phyloP scores from a whole-genome alignment of 2,888 invertebrate genomes.

The Glaucopsyche alexis region DNA sequence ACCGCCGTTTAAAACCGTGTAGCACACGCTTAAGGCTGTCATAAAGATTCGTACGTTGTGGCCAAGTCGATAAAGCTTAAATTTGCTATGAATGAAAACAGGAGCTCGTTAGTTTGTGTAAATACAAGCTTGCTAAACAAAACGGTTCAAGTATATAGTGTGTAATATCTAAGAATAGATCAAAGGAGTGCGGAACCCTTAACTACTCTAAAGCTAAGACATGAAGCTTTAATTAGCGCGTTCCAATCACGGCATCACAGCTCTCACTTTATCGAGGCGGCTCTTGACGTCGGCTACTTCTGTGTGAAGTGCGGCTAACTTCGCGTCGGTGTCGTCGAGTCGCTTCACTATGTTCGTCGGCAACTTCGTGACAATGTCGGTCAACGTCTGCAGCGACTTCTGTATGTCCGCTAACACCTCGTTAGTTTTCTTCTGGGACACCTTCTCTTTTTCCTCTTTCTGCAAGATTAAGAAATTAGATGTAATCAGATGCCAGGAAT shows the following conservation, averaged over 20 bases:
- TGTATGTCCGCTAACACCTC: conserved; percentile 75
- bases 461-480: conserved; percentile 47
- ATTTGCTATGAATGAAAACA: too few relatives aligned
- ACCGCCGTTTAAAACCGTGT: too few relatives aligned
- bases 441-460: conserved; percentile 84
- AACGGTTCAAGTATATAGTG: too few relatives aligned
- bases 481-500: too few relatives aligned
- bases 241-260: neutral
- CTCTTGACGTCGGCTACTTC: conserved; percentile 61
- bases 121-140: too few relatives aligned
- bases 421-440: conserved; percentile 81
- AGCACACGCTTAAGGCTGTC: too few relatives aligned
- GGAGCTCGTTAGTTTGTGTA: too few relatives aligned
- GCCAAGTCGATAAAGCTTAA: too few relatives aligned
- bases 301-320: conserved; percentile 60
- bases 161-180: neutral
- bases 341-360: conserved; percentile 46
- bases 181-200: neutral
- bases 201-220: neutral
- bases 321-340: conserved; percentile 62
- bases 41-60: too few relatives aligned
- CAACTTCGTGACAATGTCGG: conserved; percentile 46
- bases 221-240: neutral
- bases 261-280: conserved; percentile 56
- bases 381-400: conserved; percentile 56